These are phyloP conservation scores for Brachyhypopomus gauderio DNA, from an alignment of 2,113 vertebrate species.

Conservation along the genomic window DNA sequence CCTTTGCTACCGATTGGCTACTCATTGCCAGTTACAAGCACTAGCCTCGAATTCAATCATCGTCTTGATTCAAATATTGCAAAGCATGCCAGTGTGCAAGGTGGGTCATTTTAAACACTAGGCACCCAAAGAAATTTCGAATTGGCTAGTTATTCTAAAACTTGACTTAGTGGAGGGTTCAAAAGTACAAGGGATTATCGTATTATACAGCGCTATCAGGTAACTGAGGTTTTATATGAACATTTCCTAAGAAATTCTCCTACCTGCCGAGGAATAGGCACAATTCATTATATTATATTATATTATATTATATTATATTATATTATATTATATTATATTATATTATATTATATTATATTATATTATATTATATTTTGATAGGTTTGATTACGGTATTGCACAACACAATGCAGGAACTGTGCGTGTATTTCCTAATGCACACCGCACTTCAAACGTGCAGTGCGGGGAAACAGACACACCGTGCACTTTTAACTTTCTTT, in stretches of 20 bases:
- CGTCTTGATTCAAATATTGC: background rate
- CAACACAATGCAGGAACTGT: background rate
- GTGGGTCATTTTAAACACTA: background rate
- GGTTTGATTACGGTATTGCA: background rate
- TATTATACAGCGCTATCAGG: too few species aligned
- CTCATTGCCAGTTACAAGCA: background rate
- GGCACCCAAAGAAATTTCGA: background rate
- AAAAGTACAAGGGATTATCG: too few species aligned
- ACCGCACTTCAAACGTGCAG: too few species aligned
- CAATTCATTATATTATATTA: too few species aligned
- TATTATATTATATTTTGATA: conserved; percentile 18
- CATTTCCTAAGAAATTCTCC: background rate
- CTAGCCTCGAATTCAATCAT: background rate
- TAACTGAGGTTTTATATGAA: background rate
- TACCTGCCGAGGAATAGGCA: background rate
- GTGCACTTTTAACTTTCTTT: background rate
- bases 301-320: conserved; percentile 5
- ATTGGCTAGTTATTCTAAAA: background rate
- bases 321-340: conserved; percentile 18
- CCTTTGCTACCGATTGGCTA: too few species aligned
- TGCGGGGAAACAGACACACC: too few species aligned
- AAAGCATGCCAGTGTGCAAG: background rate
- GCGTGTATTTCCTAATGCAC: too few species aligned
- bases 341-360: conserved; percentile 32
- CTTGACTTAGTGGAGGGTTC: background rate